Conservation (phyloP, 2,113 vertebrate species). For the Bagarius yarrelli region DNA sequence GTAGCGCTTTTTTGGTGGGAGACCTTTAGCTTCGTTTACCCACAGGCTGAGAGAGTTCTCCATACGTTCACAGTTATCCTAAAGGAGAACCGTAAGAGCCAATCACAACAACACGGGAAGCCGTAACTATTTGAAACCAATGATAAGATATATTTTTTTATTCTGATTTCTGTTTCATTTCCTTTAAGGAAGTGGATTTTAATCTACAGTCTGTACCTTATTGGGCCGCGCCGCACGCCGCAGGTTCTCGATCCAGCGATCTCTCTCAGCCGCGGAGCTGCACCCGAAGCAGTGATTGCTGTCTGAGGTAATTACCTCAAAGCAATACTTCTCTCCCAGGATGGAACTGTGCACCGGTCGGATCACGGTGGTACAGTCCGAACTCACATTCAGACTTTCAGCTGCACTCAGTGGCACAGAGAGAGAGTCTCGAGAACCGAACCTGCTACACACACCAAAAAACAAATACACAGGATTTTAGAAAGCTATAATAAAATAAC, state of each 20-base stretch:
- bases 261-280: slow-evolving; percentile 82
- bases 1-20: slow-evolving; percentile 74
- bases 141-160: background rate
- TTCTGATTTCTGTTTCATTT: background rate
- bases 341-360: slow-evolving; percentile 88
- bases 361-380: slow-evolving; percentile 76
- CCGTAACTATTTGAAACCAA: background rate
- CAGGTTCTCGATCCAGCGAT: slow-evolving; percentile 90
- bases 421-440: slow-evolving; percentile 80
- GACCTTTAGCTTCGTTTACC: slow-evolving; percentile 88
- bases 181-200: background rate
- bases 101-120: background rate
- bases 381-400: slow-evolving; percentile 78
- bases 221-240: slow-evolving; percentile 83
- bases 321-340: slow-evolving; percentile 86
- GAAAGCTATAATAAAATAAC: background rate
- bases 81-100: slow-evolving; percentile 2
- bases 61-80: slow-evolving; percentile 85
- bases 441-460: slow-evolving; percentile 48
- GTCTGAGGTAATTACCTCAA: slow-evolving; percentile 85
- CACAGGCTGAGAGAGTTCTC: slow-evolving; percentile 85
- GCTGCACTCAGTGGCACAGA: slow-evolving; percentile 63
- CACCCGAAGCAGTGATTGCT: slow-evolving; percentile 87
- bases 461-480: background rate
- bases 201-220: slow-evolving; percentile 69